These are phyloP conservation scores for Cavia aperea DNA, from an alignment of 2,113 vertebrate genomes.

Conservation along the genomic window DNA sequence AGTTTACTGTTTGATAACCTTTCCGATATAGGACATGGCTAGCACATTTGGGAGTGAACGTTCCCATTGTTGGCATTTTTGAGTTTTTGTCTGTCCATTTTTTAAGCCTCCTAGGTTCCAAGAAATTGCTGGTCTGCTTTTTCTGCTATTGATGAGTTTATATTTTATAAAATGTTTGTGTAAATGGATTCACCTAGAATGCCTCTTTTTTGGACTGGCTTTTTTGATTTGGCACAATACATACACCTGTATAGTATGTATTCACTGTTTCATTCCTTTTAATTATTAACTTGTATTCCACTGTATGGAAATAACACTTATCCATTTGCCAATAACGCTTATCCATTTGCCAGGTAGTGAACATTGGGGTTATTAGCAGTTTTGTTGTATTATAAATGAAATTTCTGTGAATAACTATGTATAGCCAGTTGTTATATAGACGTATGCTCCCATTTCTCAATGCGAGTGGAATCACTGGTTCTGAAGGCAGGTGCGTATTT, in stretches of 20 bases:
- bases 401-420: background rate
- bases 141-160: background rate
- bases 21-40: background rate
- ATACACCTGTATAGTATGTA: background rate
- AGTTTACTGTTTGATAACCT: background rate
- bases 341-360: background rate
- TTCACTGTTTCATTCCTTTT: background rate
- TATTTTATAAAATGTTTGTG: slow-evolving; percentile 16
- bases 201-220: background rate
- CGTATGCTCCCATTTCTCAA: background rate
- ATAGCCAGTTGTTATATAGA: background rate
- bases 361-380: background rate
- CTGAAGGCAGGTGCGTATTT: background rate
- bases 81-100: background rate
- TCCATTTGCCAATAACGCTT: background rate
- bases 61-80: background rate
- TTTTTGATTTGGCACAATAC: background rate
- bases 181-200: background rate
- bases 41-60: background rate
- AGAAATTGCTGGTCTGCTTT: background rate
- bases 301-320: background rate
- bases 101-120: background rate
- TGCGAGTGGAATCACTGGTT: background rate
- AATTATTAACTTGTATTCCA: background rate
- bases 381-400: background rate